These are phyloP conservation scores for Sebastiscus albofasciatus DNA, from an alignment of 2,797 vertebrate species.

Conservation along the genomic window DNA sequence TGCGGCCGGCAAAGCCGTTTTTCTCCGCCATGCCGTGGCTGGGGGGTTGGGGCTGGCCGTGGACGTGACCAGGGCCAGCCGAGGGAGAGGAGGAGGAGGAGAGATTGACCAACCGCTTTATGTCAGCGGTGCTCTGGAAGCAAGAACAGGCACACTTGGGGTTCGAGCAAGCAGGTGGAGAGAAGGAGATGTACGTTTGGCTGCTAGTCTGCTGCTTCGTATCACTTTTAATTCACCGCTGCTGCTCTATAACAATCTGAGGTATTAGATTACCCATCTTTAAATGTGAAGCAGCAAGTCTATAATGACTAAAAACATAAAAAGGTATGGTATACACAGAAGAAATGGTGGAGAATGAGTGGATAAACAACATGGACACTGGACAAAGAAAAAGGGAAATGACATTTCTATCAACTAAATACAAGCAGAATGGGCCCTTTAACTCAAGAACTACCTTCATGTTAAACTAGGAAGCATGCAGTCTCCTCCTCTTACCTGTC, in stretches of 20 bases:
- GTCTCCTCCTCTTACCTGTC: slow-evolving; percentile 86
- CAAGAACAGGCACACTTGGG: slow-evolving; percentile 96
- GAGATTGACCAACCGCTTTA: slow-evolving; percentile 85
- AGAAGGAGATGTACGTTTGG: slow-evolving; percentile 4
- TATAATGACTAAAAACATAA: background rate
- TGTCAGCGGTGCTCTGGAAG: slow-evolving; percentile 97
- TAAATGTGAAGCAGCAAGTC: background rate
- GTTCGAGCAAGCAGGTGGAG: slow-evolving; percentile 76
- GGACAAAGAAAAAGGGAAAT: background rate
- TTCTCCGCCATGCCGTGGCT: slow-evolving; percentile 92
- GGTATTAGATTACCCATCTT: background rate
- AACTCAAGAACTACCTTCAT: background rate
- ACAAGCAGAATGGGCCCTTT: background rate
- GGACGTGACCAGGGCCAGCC: slow-evolving; percentile 47
- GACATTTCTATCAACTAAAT: background rate
- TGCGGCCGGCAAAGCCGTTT: slow-evolving; percentile 95
- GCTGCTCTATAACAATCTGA: background rate
- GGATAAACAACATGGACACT: background rate
- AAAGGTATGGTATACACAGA: background rate
- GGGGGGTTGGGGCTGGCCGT: slow-evolving; percentile 71
- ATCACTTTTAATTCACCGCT: background rate
- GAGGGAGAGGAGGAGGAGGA: slow-evolving; percentile 59
- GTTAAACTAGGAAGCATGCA: background rate
- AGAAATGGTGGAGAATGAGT: slow-evolving; percentile 8
- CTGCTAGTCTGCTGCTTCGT: background rate